Conservation (phyloP, 2,888 invertebrate genomes). For the Oligia latruncula region DNA sequence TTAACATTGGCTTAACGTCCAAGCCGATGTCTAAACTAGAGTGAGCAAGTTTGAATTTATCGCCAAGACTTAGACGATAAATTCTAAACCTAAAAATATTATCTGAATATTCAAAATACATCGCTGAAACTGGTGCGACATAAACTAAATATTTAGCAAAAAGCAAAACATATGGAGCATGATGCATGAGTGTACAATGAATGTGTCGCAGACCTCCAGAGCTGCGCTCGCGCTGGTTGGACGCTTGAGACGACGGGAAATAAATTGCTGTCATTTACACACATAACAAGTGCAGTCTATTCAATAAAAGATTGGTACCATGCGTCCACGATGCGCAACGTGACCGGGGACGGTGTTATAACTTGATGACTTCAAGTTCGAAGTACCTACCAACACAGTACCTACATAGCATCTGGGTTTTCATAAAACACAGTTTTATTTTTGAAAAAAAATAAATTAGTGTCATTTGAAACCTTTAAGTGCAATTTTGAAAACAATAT, state of each 20-base stretch:
- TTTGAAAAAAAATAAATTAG: neutral
- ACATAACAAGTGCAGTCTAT: slow-evolving; percentile 67
- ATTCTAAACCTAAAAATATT: slow-evolving; percentile 20
- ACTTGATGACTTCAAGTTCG: slow-evolving; percentile 25
- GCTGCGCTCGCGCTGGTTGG: slow-evolving; percentile 43
- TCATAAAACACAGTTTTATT: neutral
- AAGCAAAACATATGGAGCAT: slow-evolving; percentile 65
- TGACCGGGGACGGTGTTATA: slow-evolving; percentile 39
- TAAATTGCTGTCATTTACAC: slow-evolving; percentile 81
- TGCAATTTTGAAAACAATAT: neutral
- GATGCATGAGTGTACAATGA: slow-evolving; percentile 67
- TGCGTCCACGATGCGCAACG: slow-evolving; percentile 45
- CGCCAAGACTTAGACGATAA: neutral
- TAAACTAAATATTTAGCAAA: slow-evolving; percentile 59
- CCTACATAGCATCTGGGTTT: neutral
- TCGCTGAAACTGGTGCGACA: slow-evolving; percentile 43
- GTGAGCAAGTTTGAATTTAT: neutral
- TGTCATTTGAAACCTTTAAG: neutral
- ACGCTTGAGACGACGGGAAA: slow-evolving; percentile 73
- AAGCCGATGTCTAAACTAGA: neutral
- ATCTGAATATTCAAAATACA: slow-evolving; percentile 39
- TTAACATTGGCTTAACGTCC: neutral
- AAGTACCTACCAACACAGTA: neutral
- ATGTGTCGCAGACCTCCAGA: slow-evolving; percentile 71
- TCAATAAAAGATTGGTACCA: slow-evolving; percentile 69